Evolutionary conservation across 2,797 vertebrate genomes (phyloP).

Genomic region (Synaphobranchus kaupii): DNA sequence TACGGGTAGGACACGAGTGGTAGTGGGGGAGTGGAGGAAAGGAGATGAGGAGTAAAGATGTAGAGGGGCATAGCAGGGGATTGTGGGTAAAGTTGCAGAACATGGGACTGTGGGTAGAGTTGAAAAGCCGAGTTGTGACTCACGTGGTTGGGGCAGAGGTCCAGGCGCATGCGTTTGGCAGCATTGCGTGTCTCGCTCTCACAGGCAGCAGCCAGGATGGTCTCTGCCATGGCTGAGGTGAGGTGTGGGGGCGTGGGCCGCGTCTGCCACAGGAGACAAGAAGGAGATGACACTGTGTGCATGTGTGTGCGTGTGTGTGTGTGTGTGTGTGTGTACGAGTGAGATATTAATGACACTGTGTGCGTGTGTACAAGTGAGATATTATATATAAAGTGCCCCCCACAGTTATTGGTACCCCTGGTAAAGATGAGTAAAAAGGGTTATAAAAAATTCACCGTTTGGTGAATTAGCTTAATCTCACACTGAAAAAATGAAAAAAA

Average conservation of each 20-base stretch:
- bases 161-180: slow-evolving; percentile 97
- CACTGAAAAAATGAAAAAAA: too few relatives aligned
- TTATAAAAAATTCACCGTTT: too few relatives aligned
- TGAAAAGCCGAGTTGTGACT: slow-evolving; percentile 33
- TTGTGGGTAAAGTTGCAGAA: neutral
- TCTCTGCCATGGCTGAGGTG: slow-evolving; percentile 98
- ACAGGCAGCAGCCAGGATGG: slow-evolving; percentile 95
- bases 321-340: neutral
- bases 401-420: too few relatives aligned
- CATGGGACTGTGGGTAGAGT: neutral
- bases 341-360: too few relatives aligned
- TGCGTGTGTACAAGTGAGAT: too few relatives aligned
- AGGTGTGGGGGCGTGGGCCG: slow-evolving; percentile 95
- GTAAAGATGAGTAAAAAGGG: too few relatives aligned
- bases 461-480: too few relatives aligned
- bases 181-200: slow-evolving; percentile 96
- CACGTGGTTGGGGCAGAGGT: slow-evolving; percentile 84
- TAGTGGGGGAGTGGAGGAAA: too few relatives aligned
- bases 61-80: neutral
- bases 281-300: neutral
- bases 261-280: slow-evolving; percentile 67
- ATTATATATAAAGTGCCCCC: too few relatives aligned
- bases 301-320: neutral
- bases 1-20: too few relatives aligned
- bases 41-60: too few relatives aligned